phyloP scores from a whole-genome alignment of 2,113 vertebrate species.

The Campylomormyrus tamandua region DNA sequence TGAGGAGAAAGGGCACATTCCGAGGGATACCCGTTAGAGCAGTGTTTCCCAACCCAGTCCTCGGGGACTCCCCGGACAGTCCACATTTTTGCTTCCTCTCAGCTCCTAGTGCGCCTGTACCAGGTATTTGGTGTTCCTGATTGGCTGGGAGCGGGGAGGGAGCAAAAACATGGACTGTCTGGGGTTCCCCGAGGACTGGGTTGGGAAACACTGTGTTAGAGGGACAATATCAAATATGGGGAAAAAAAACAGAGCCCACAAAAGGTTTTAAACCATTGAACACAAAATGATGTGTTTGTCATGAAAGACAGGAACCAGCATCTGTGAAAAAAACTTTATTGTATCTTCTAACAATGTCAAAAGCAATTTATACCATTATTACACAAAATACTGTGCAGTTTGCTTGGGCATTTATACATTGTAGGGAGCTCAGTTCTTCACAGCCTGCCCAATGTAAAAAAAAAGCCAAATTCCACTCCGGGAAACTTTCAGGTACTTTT shows the following conservation, averaged over 20 bases:
- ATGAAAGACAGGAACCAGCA: not conserved
- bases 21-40: not conserved
- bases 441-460: not conserved
- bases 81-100: no score
- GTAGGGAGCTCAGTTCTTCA: not conserved
- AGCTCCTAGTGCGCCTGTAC: no score
- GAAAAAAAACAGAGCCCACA: not conserved
- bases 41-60: no score
- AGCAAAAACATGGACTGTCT: no score
- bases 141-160: no score
- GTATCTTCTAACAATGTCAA: constrained; percentile 1
- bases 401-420: no score
- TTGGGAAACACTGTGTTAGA: not conserved
- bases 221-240: not conserved
- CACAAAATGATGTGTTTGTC: not conserved
- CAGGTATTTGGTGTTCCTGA: no score
- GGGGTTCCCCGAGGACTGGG: no score
- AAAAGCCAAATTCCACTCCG: not conserved
- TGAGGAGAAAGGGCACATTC: not conserved
- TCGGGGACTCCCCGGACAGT: no score
- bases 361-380: not conserved
- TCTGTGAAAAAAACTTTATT: not conserved
- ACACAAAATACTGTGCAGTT: not conserved
- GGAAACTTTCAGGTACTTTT: not conserved
- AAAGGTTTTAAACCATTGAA: not conserved